A percentile compares a stretch with the other conserved stretches of the same genome.
phyloP scores from a whole-genome alignment of 37 sponge, comb jelly and placozoan genomes.

The Halichondria panicea region DNA sequence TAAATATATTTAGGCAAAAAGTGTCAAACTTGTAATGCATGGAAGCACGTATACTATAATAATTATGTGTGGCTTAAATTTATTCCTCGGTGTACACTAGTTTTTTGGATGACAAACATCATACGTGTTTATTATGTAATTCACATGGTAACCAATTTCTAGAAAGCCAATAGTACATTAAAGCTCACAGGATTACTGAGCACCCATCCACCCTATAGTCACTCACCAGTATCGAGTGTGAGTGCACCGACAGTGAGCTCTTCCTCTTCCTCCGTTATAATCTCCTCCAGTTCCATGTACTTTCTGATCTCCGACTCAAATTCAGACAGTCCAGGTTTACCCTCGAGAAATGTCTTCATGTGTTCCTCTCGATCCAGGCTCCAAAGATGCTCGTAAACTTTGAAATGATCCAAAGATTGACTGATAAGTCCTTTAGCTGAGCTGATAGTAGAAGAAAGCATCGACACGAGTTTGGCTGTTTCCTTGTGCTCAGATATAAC shows the following conservation, averaged over 20 bases:
- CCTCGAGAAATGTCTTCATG: conserved; percentile 72
- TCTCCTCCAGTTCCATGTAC: conserved; percentile 51
- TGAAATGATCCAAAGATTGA: conserved; percentile 73
- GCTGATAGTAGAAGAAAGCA: conserved; percentile 80
- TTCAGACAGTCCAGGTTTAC: conserved; percentile 81
- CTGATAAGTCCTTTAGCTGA: conserved; percentile 84
- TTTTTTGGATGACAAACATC: not conserved
- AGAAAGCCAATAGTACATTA: not conserved
- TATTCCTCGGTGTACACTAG: not conserved
- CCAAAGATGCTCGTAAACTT: conserved; percentile 90
- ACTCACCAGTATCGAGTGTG: conserved; percentile 59
- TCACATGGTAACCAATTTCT: not conserved
- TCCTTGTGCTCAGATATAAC: conserved; percentile 91
- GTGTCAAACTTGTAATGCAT: no score
- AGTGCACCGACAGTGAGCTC: conserved; percentile 60
- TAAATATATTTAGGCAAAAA: no score
- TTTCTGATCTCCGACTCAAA: conserved; percentile 80
- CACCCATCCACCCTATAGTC: not conserved
- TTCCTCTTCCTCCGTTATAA: conserved; percentile 56
- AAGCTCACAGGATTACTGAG: no score
- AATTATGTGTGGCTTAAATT: not conserved
- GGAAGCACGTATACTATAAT: no score
- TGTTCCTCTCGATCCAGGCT: conserved; percentile 62
- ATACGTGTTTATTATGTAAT: not conserved
- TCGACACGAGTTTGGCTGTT: conserved; percentile 80